A percentile compares a stretch with the other conserved stretches of the same genome.
These are phyloP conservation scores for Macroglossus sobrinus DNA, from an alignment of 2,113 vertebrate species.

Conservation along the genomic window DNA sequence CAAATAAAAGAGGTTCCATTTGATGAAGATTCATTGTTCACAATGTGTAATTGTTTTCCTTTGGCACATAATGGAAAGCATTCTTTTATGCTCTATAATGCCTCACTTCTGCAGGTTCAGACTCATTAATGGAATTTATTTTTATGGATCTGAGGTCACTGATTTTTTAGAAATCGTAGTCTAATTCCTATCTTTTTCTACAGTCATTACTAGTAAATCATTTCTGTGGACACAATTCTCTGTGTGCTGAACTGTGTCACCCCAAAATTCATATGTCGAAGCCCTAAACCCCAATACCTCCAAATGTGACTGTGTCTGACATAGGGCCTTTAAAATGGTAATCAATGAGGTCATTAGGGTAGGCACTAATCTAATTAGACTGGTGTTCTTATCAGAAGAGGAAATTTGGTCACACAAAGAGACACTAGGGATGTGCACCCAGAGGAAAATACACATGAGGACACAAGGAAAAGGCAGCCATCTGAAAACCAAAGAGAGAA, in stretches of 20 bases:
- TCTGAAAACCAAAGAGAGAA: not conserved
- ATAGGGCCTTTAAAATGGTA: not conserved
- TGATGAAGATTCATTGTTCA: not conserved
- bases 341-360: not conserved
- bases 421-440: not conserved
- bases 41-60: not conserved
- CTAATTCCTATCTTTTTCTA: not conserved
- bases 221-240: slow-evolving; percentile 40
- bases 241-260: not conserved
- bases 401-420: not conserved
- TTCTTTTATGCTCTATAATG: not conserved
- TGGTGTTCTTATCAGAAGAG: not conserved
- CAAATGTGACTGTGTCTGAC: not conserved
- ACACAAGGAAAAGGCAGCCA: not conserved
- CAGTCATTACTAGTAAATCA: slow-evolving; percentile 37
- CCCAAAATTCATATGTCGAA: not conserved
- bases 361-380: not conserved
- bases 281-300: not conserved
- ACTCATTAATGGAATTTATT: slow-evolving; percentile 22
- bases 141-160: slow-evolving; percentile 29
- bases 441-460: not conserved
- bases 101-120: not conserved
- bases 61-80: not conserved
- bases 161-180: slow-evolving; percentile 12
- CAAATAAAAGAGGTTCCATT: not conserved